A percentile compares a stretch with the other conserved stretches of the same genome.
These are phyloP conservation scores for Volucella bombylans DNA, from an alignment of 2,888 invertebrate genomes.

Conservation along the genomic window DNA sequence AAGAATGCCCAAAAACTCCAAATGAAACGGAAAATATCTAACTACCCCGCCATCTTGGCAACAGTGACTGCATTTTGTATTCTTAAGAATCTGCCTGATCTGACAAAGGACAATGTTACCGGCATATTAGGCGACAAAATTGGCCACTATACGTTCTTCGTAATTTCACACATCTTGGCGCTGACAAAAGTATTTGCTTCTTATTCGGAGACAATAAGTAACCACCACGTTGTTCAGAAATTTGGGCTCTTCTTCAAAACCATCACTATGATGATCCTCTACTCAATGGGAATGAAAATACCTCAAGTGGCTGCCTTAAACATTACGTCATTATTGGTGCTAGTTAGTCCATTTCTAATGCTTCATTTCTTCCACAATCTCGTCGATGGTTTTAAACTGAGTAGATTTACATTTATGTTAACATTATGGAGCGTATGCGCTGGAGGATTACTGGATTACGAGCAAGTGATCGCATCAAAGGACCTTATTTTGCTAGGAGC, in stretches of 20 bases:
- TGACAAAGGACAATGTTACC: slow-evolving; percentile 75
- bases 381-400: slow-evolving; percentile 78
- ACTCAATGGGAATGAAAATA: slow-evolving; percentile 78
- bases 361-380: slow-evolving; percentile 78
- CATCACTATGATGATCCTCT: slow-evolving; percentile 78
- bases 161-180: slow-evolving; percentile 77
- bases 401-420: slow-evolving; percentile 78
- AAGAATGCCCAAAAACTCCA: slow-evolving; percentile 75
- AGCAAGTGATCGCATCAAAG: slow-evolving; percentile 53
- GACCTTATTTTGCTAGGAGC: slow-evolving; percentile 75
- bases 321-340: slow-evolving; percentile 74
- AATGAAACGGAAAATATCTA: slow-evolving; percentile 75
- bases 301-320: slow-evolving; percentile 76
- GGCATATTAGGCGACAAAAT: slow-evolving; percentile 75
- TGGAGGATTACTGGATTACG: slow-evolving; percentile 75
- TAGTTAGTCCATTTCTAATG: slow-evolving; percentile 77
- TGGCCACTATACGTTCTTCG: slow-evolving; percentile 76
- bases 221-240: slow-evolving; percentile 74
- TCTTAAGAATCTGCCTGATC: slow-evolving; percentile 74
- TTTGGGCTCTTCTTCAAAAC: slow-evolving; percentile 77
- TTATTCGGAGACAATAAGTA: slow-evolving; percentile 71
- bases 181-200: slow-evolving; percentile 75
- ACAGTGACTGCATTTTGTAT: slow-evolving; percentile 77
- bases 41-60: slow-evolving; percentile 76
- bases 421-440: slow-evolving; percentile 79